phyloP scores from a whole-genome alignment of 1,140 invertebrate species.

The Drosophila fuyamai region DNA sequence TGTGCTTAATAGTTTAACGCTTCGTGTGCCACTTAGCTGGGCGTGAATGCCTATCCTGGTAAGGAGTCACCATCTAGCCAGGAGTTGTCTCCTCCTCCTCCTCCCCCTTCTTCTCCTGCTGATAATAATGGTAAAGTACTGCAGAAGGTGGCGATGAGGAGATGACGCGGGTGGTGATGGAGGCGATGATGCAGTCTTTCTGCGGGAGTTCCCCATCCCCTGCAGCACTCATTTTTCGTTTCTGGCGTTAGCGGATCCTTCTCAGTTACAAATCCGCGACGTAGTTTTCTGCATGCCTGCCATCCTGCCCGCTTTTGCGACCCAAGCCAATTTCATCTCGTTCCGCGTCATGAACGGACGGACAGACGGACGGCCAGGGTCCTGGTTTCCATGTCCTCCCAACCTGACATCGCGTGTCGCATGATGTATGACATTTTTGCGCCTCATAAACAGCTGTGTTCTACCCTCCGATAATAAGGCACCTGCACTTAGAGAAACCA shows the following conservation, averaged over 20 bases:
- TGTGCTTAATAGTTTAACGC: slow-evolving; percentile 75
- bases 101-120: slow-evolving; percentile 11
- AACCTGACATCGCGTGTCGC: slow-evolving; percentile 46
- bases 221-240: slow-evolving; percentile 46
- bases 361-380: slow-evolving; percentile 5
- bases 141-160: slow-evolving; percentile 5
- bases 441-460: slow-evolving; percentile 71
- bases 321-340: slow-evolving; percentile 34
- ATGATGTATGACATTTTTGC: slow-evolving; percentile 83
- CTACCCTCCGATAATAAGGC: slow-evolving; percentile 54
- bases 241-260: slow-evolving; percentile 22
- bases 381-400: slow-evolving; percentile 8
- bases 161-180: not conserved
- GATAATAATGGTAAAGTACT: slow-evolving; percentile 38
- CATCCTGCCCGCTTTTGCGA: slow-evolving; percentile 16
- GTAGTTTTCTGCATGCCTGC: slow-evolving; percentile 36
- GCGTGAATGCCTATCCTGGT: slow-evolving; percentile 25
- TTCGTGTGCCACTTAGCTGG: slow-evolving; percentile 62
- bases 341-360: slow-evolving; percentile 24
- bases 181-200: slow-evolving; percentile 30
- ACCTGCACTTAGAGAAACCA: slow-evolving; percentile 6
- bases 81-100: slow-evolving; percentile 9
- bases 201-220: slow-evolving; percentile 7
- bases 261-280: slow-evolving; percentile 64
- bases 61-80: slow-evolving; percentile 10